These are phyloP conservation scores for Tenthredo amoena DNA, from an alignment of 2,888 invertebrate species.

Conservation along the genomic window DNA sequence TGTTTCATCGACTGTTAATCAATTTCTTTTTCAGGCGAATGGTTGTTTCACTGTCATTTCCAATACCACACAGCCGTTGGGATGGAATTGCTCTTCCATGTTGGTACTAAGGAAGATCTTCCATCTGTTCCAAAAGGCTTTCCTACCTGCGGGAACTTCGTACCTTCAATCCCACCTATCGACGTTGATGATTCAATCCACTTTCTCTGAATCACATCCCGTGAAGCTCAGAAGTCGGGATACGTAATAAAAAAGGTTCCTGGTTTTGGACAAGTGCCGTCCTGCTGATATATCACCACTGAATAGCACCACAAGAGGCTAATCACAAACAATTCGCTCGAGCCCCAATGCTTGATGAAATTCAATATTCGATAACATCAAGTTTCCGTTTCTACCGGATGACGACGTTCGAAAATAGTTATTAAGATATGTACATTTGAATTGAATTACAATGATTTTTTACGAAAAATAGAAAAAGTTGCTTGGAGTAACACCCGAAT, in stretches of 20 bases:
- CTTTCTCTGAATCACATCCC: not conserved
- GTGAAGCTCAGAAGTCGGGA: not conserved
- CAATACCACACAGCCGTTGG: conserved; percentile 67
- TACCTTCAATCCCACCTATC: conserved; percentile 48
- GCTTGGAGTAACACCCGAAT: no score
- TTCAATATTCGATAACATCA: not conserved
- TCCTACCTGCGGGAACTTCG: conserved; percentile 64
- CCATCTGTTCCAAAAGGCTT: conserved; percentile 65
- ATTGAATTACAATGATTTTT: no score
- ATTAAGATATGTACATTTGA: no score
- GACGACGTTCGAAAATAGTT: no score
- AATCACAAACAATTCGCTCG: not conserved
- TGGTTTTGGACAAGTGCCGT: not conserved
- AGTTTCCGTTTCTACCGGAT: no score
- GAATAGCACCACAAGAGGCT: not conserved
- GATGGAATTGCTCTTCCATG: conserved; percentile 67
- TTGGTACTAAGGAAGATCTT: conserved; percentile 63
- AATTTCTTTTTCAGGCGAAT: conserved; percentile 64
- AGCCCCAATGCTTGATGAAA: not conserved
- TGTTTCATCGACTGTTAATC: not conserved
- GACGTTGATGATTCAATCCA: no score
- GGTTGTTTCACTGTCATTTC: conserved; percentile 72
- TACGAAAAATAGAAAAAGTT: no score
- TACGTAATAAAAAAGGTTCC: not conserved
- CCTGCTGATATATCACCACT: not conserved